Base-by-base conservation (phyloP, 1,140 invertebrate species). In the Hyphantria cunea region DNA sequence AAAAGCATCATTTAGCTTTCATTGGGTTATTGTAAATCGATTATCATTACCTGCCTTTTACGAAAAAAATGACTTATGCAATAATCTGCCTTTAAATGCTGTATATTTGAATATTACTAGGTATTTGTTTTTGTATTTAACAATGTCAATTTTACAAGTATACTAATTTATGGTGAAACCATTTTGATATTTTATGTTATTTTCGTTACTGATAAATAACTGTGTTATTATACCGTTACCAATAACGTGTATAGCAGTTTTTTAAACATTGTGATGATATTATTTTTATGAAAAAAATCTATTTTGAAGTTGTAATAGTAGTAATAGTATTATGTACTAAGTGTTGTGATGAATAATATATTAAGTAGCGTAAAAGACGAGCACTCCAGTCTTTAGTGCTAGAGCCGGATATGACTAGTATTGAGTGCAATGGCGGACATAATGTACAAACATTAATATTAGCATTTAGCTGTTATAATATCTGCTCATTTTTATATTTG, bases 371-470 rank as follows among this genome's bases (percentile, higher is more conserved):
- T 33, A 44, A 63, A 54, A 39, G 17, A 48, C 51, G 32, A 33
- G 50, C 55, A 58, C 54, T 58, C 44, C 54, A 58, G 45, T 34
- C 34, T 58, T 58, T 58, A 58, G 54, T 37, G 54, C 54, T 58
- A 37, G 33, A 48, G 45, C 54, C 34, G 32, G 34, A 11, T 8
- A 41, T 14, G 17, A 39, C 34, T 48, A 48, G 55, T 17, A 14
- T 6, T 6, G 11, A 48, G 14, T 13, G 6, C 33, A 47, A 15
- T 58, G 15, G 17, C 15, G 45, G 45, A 39, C 33, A 49, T 17
- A 12, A 56, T 47, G 34, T 42, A n/a, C 10, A 49, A 0, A 49
- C 7, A 37, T 37, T 37, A n/a, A n/a, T 25, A 25, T 25, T 25
- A 25, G 5, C 17, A 5, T 25, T 25, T 25, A 25, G 17, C 5